Conservation (phyloP, 2,888 invertebrate species). For the Catocala fraxini region DNA sequence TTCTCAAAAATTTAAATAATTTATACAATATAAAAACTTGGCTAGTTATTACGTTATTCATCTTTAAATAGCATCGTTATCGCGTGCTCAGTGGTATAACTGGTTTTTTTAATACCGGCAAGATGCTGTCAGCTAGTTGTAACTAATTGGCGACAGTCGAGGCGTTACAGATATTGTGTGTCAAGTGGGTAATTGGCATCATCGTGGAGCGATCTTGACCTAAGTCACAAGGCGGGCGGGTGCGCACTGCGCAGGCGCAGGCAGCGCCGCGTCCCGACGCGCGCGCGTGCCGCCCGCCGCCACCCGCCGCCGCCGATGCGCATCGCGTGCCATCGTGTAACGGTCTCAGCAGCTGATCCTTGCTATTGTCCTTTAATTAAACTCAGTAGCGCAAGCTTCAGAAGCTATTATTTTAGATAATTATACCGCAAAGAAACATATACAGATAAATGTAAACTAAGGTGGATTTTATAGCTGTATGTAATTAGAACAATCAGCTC, state of each 20-base stretch:
- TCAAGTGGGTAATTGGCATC: constrained; percentile 70
- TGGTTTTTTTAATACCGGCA: constrained; percentile 64
- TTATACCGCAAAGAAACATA: constrained; percentile 27
- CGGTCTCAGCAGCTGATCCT: constrained; percentile 81
- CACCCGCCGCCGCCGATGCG: constrained; percentile 26
- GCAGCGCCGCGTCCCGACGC: constrained; percentile 31
- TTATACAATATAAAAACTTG: constrained; percentile 43
- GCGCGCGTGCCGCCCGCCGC: constrained; percentile 11
- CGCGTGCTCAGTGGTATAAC: constrained; percentile 64
- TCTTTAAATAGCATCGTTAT: constrained; percentile 64
- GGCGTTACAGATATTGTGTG: constrained; percentile 77
- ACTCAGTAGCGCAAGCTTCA: constrained; percentile 55
- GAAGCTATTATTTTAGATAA: constrained; percentile 52
- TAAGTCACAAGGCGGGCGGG: constrained; percentile 55
- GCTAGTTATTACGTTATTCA: constrained; percentile 59
- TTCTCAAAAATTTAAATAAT: constrained; percentile 30
- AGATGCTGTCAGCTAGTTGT: constrained; percentile 65
- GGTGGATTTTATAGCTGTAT: not conserved
- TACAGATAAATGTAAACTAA: constrained; percentile 11
- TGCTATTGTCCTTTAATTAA: constrained; percentile 77
- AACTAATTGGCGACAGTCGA: constrained; percentile 73
- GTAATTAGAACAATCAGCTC: too few relatives aligned
- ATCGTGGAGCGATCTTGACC: constrained; percentile 57
- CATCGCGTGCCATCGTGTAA: constrained; percentile 77
- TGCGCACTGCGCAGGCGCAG: constrained; percentile 38